Base-by-base conservation (phyloP, 2,888 invertebrate species). In the Linyphia triangularis region DNA sequence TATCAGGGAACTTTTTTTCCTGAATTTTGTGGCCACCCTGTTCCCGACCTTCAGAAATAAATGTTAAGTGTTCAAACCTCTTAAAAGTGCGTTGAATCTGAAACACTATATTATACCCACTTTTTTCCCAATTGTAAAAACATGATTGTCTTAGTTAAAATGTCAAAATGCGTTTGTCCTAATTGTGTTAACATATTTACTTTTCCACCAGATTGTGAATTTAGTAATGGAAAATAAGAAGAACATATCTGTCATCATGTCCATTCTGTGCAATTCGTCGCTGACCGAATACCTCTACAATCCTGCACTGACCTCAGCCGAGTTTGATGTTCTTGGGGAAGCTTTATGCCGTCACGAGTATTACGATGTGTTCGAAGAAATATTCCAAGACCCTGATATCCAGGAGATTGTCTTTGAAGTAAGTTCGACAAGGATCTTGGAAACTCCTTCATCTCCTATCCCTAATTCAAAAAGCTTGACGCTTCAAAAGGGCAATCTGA, bases 341-440 rank as follows among this genome's bases (percentile, higher is more conserved):
- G 69, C 67, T n/a, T 26, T 89, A 0, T 89, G 89, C 28, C 51
- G 24, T 6, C 85, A 89, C 33, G n/a, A 61, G 7, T 89, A 81
- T 9, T 85, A 81, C 57, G 75, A 85, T 22, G 70, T 89, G 1
- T 85, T 81, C 28, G 79, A 85, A 43, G 89, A 85, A 28, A 61
- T 89, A 26, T 81, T 89, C 59, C 72, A 85, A 59, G 85, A 85
- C 69, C 79, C 88, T 1, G 83, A 88, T 24, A 88, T 88, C 2
- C 88, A 88, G 70, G 88, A 84, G 30, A 84, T 88, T 5, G 78
- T 72, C 13, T 88, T 88, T 33, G 88, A 88, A 24, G 88, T 88
- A 33, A 43, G 22, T 26, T n/a, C n/a, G n/a, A n/a, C n/a, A n/a
- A n/a, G n/a, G n/a, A n/a, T n/a, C n/a, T n/a, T n/a, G n/a, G n/a